Evolutionary conservation across 2,888 invertebrate species (phyloP).

Genomic region (Diplazon laetatorius): DNA sequence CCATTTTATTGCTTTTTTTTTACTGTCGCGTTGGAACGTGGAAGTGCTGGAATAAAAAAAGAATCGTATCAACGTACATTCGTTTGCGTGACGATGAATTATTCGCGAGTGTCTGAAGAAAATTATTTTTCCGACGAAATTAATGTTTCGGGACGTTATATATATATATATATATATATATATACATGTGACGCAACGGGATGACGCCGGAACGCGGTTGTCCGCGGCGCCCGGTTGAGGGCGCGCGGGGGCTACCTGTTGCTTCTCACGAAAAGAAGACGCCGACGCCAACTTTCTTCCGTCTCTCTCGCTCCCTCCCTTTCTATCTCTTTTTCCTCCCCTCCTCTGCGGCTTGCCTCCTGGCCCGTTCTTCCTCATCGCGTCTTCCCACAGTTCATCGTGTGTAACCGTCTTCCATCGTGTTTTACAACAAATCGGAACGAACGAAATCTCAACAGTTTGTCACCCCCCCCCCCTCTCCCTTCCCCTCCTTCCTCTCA

Average conservation of each 20-base stretch:
- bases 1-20: too few species aligned
- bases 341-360: conserved; percentile 5
- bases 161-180: too few species aligned
- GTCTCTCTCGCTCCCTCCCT: conserved; percentile 55
- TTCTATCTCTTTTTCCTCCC: background rate
- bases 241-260: conserved; percentile 65
- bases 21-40: too few species aligned
- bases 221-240: conserved; percentile 39
- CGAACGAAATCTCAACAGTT: background rate
- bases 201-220: conserved; percentile 60
- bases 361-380: background rate
- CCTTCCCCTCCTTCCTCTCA: too few species aligned
- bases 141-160: conserved; percentile 44
- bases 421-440: conserved; percentile 8
- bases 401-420: background rate
- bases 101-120: too few species aligned
- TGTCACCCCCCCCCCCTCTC: too few species aligned
- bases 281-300: conserved; percentile 63
- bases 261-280: conserved; percentile 57
- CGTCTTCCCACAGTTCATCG: background rate
- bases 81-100: too few species aligned
- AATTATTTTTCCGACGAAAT: conserved; percentile 33
- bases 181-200: conserved; percentile 63
- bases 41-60: too few species aligned
- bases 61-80: too few species aligned